Base-by-base conservation (phyloP, 2,888 invertebrate species). In the Aquatica leii region DNA sequence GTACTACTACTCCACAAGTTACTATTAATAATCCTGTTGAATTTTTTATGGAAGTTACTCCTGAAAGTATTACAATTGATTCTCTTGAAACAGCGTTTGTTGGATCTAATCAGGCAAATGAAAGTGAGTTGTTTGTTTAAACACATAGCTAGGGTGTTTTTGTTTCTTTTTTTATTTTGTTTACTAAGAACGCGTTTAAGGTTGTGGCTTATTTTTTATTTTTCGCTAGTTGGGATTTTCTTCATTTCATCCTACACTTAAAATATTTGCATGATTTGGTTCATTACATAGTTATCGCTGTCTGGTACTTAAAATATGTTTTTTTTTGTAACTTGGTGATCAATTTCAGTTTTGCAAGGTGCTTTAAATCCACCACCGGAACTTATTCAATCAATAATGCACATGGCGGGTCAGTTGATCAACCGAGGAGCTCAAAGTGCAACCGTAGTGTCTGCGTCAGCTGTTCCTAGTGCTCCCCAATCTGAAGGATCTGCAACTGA, bases 1-100 rank as follows among this genome's bases (percentile, higher is more conserved):
- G 43, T 43, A 41, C 48, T 46, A 58, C 41, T 52, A 59, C 49
- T 53, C 35, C 24, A 18, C 50, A 59, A 46, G 51, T 68, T 50
- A 74, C 74, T 57, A 69, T 74, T 48, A 77, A 76, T 64, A 80
- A 81, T 73, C 78, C 79, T 73, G 82, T 87, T 59, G 86, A 86
- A 71, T 85, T 89, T 65, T 83, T 88, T 71, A 87, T 89, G 86
- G 88, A 84, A 74, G 82, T 85, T 55, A 84, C 82, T 46, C 84
- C 85, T 15, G 84, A 84, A 74, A 81, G 81, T 76, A 77, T 80
- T 61, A 79, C 78, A 55, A 78, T 79, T 70, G 79, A 79, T 74
- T 78, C 78, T 57, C 71, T 82, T 70, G 82, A 82, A 56, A 71
- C 76, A 50, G 70, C 75, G 15, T 65, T 75, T 62, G 68, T 76